phyloP scores from a whole-genome alignment of 2,888 invertebrate genomes.

The Tachina fera region DNA sequence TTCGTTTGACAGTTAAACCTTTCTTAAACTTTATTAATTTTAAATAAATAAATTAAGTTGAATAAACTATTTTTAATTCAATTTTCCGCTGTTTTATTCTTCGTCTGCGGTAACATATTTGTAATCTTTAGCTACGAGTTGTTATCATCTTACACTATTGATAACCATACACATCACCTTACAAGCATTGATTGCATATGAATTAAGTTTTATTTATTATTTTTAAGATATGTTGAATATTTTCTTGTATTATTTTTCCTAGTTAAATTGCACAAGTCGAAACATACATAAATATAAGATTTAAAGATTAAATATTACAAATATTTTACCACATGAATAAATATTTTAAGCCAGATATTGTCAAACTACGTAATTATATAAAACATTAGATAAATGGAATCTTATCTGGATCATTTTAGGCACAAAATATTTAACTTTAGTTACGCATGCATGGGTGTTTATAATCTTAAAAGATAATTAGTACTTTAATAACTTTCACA shows the following conservation, averaged over 20 bases:
- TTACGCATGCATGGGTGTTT: conserved; percentile 7
- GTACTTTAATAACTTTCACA: conserved; percentile 14
- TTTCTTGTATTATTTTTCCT: not conserved
- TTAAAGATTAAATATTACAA: conserved; percentile 21
- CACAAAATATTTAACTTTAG: conserved; percentile 6
- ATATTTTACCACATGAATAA: conserved; percentile 23
- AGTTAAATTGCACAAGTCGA: not conserved
- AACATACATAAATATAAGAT: conserved; percentile 2
- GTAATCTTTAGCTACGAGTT: too few species aligned
- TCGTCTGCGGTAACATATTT: too few species aligned
- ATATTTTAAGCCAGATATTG: conserved; percentile 21
- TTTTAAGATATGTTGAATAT: not conserved
- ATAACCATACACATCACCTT: too few species aligned
- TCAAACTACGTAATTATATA: not conserved
- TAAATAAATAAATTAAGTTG: too few species aligned
- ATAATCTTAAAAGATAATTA: conserved; percentile 28
- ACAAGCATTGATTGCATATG: too few species aligned
- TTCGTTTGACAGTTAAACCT: too few species aligned
- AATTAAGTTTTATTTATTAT: not conserved
- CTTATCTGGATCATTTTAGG: conserved; percentile 25
- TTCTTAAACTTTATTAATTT: too few species aligned
- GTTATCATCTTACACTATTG: too few species aligned
- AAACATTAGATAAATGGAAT: conserved; percentile 13
- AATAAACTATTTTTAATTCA: too few species aligned
- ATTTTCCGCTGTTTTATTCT: too few species aligned